phyloP scores from a whole-genome alignment of 2,888 invertebrate genomes.

The Diplazon laetatorius region DNA sequence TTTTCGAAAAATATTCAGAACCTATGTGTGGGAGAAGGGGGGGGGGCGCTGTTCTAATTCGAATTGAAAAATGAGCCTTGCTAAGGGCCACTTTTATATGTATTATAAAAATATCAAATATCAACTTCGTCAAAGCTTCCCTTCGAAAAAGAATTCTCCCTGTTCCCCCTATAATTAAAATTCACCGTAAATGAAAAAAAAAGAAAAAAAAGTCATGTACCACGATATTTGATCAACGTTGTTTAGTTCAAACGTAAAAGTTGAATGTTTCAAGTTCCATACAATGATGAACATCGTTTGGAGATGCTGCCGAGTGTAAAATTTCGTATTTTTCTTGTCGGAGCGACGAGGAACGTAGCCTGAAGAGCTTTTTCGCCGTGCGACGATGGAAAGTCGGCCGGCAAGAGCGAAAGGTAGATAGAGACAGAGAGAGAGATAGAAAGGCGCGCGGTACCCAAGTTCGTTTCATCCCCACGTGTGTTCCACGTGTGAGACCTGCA shows the following conservation, averaged over 20 bases:
- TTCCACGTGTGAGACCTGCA: constrained; percentile 67
- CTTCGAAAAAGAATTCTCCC: not conserved
- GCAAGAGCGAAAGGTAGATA: too few relatives aligned
- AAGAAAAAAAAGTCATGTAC: not conserved
- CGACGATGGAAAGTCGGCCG: not conserved
- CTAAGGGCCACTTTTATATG: too few relatives aligned
- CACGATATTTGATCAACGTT: not conserved
- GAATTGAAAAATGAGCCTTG: too few relatives aligned
- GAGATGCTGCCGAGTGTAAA: not conserved
- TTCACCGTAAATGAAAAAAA: not conserved
- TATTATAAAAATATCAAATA: too few relatives aligned
- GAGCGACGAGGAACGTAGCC: not conserved
- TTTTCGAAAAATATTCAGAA: too few relatives aligned
- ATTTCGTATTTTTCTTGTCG: constrained; percentile 15
- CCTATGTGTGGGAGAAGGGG: too few relatives aligned
- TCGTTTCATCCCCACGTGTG: constrained; percentile 61
- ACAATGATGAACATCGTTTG: not conserved
- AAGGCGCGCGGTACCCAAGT: constrained; percentile 9
- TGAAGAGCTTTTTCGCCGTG: not conserved
- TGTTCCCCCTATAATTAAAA: not conserved
- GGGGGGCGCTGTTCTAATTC: too few relatives aligned
- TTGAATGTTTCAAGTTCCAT: not conserved
- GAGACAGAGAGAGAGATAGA: too few relatives aligned
- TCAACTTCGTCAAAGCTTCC: not conserved
- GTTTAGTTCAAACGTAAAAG: not conserved